phyloP scores from a whole-genome alignment of 2,797 vertebrate genomes.

The Protosalanx chinensis region DNA sequence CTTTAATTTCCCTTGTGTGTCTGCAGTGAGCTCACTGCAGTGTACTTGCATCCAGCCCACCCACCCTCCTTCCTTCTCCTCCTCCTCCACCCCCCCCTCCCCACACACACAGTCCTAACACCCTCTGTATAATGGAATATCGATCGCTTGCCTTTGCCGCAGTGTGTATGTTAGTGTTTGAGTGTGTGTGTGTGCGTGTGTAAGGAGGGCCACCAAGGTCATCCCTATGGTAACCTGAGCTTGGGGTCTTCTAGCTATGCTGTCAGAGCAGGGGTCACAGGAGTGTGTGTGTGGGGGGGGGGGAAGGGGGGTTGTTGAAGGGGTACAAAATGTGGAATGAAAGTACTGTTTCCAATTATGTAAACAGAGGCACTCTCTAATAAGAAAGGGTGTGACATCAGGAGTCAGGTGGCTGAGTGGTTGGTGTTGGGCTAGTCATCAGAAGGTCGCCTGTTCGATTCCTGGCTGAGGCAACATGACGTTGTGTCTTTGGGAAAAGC shows the following conservation, averaged over 20 bases:
- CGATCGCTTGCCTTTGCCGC: slow-evolving; percentile 76
- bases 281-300: slow-evolving; percentile 53
- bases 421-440: too few species aligned
- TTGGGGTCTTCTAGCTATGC: slow-evolving; percentile 62
- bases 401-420: too few species aligned
- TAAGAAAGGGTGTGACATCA: too few species aligned
- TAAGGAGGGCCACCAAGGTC: slow-evolving; percentile 73
- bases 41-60: slow-evolving; percentile 47
- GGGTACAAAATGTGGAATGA: slow-evolving; percentile 40
- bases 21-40: slow-evolving; percentile 73
- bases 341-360: slow-evolving; percentile 29
- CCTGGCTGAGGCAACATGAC: too few species aligned
- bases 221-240: slow-evolving; percentile 74
- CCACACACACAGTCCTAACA: too few species aligned
- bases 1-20: slow-evolving; percentile 67
- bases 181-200: slow-evolving; percentile 32
- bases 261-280: slow-evolving; percentile 65
- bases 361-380: slow-evolving; percentile 17
- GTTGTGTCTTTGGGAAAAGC: too few species aligned
- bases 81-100: background rate
- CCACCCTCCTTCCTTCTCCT: slow-evolving; percentile 31
- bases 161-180: slow-evolving; percentile 62
- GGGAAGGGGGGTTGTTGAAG: slow-evolving; percentile 11
- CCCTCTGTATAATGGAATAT: slow-evolving; percentile 79
- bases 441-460: too few species aligned